Evolutionary conservation across 2,888 invertebrate genomes (phyloP), one percentile per base, ranked within the genome.

Genomic region (Leucozona laternaria): DNA sequence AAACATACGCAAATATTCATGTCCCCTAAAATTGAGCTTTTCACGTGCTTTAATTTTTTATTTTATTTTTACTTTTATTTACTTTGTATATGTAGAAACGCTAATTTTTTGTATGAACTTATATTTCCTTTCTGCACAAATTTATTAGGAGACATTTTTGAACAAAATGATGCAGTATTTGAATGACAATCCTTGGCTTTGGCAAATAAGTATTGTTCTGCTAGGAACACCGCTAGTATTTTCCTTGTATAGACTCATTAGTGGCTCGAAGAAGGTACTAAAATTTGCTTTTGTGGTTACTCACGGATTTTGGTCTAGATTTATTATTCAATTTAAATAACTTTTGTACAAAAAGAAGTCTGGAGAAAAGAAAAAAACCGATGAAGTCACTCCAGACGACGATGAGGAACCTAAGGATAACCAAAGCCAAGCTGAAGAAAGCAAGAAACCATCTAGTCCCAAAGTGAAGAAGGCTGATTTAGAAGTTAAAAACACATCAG

Each of bases 131-230:
- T 0, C 73, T 72, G 78, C 88, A 87, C 84, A 91, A 89, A 89
- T 89, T 92, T 93, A 89, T 88, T 94, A 98, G 97, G 97, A 97
- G 91, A 96, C 96, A 88, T 93, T 96, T 90, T 93, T 97, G 93
- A 95, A 95, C 90, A 96, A 96, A 89, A 93, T 96, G 89, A 94
- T 96, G 90, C 94, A 95, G 91, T 95, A 95, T 91, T 96, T 97
- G 85, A 96, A 96, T 89, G 96, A 97, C 88, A 95, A 97, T 91
- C 98, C 98, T 37, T 97, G 97, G 96, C 94, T 98, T 90, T 98
- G 97, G 96, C 97, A 95, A 62, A 95, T 97, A 72, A 96, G 96
- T 93, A 94, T 97, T 90, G 93, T 98, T 88, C 95, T 95, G 79
- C 93, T 96, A 90, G 96, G 97, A 90, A 93, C 98, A 79, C 95